These are phyloP conservation scores for Yponomeuta plumbellus DNA, from an alignment of 2,888 invertebrate genomes.

Conservation along the genomic window DNA sequence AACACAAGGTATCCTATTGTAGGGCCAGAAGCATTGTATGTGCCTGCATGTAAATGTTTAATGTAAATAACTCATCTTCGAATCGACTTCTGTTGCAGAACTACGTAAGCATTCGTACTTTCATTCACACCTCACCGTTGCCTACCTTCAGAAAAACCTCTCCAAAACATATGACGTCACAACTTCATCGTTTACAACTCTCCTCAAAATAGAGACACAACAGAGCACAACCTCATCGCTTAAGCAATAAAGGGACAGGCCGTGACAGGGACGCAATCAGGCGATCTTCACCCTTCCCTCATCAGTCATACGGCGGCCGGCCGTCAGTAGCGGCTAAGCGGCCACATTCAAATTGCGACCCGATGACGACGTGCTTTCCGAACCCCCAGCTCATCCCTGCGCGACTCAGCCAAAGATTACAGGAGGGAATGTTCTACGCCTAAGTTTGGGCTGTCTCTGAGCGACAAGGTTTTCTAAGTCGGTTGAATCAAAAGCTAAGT, in stretches of 20 bases:
- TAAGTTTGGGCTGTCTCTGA: slow-evolving; percentile 12
- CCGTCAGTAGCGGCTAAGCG: slow-evolving; percentile 67
- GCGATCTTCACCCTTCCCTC: slow-evolving; percentile 71
- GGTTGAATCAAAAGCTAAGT: too few species aligned
- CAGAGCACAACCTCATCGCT: background rate
- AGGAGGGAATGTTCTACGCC: slow-evolving; percentile 13
- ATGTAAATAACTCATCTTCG: too few species aligned
- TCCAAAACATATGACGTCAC: too few species aligned
- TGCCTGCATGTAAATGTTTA: too few species aligned
- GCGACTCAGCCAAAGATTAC: slow-evolving; percentile 34
- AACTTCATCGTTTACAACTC: background rate
- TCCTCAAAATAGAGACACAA: background rate
- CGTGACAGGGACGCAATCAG: slow-evolving; percentile 45
- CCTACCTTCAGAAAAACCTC: too few species aligned
- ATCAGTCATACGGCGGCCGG: slow-evolving; percentile 62
- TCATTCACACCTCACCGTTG: too few species aligned
- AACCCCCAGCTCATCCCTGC: slow-evolving; percentile 58
- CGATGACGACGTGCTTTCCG: slow-evolving; percentile 73
- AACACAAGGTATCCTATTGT: too few species aligned
- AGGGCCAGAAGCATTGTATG: too few species aligned
- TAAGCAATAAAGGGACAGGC: slow-evolving; percentile 1
- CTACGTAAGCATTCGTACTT: too few species aligned
- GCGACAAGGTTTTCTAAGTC: background rate
- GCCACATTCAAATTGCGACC: slow-evolving; percentile 74
- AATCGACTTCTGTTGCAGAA: too few species aligned